Evolutionary conservation across 1,140 invertebrate genomes (phyloP), one percentile per base, ranked within the genome.

Genomic region (Caenorhabditis brenneri): DNA sequence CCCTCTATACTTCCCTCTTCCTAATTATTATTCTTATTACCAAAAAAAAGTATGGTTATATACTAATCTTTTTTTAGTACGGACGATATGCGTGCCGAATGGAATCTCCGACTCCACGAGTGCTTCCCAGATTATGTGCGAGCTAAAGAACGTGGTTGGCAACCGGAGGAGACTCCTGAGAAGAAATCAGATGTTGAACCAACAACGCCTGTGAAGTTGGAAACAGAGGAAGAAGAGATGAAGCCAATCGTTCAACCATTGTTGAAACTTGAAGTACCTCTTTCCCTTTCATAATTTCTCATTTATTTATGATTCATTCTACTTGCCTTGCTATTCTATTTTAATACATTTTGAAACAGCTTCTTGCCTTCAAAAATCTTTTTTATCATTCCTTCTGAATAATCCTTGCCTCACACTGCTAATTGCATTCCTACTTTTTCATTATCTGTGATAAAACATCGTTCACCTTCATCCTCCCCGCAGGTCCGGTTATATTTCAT

Each of bases 101-200:
- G 82, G 82, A 83, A 83, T 24, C 39, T 48, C 15, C 60, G 69
- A 7, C 82, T 83, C 36, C 82, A 83, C 58, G 74, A 49, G 27
- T 83, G 82, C 53, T 83, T 83, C 82, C 82, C 82, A 29, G 82
- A 83, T 49, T 83, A 83, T 51, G 82, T 83, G 27, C 69, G 65
- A 24, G 82, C 82, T 46, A 83, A 83, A n/a, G 46, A 49, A 15
- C 82, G 82, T 51, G 82, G 82, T 39, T 83, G 82, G 82, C 82
- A 83, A 46, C 65, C 65, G 24, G 65, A 74, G 36, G 65, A 74
- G 36, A 15, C 36, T 74, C 33, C 36, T 24, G 65, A 42, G 24
- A 74, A 74, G n/a, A 74, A 74, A 9, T 5, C 33, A 10, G 65
- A 39, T 2, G 22, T 36, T 1, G 65, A 74, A n/a, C 15, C 58